Base-by-base conservation (phyloP, 2,113 vertebrate genomes). In the Melozone crissalis region DNA sequence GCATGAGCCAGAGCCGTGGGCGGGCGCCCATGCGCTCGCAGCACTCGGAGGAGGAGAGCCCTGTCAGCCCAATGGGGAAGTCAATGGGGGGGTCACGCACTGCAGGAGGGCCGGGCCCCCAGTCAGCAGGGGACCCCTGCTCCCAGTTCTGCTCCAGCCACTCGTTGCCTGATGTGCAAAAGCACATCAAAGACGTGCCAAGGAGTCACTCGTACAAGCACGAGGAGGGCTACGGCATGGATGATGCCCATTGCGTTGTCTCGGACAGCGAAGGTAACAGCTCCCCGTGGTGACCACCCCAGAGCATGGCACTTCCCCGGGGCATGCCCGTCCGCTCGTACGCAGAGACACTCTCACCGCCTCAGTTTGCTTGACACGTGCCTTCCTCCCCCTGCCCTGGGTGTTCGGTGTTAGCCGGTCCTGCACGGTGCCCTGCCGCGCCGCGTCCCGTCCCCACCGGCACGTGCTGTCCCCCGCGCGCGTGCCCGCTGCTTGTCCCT, bases 181-280 rank as follows among this genome's bases (percentile, higher is more conserved):
- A 99, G 91, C 99, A 99, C 84, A 98, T 98, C 96, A 99, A 99
- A 97, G 99, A 99, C 23, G 98, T 99, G 92, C 99, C 99, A 47
- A 99, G 99, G 97, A 99, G 98, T 98, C 99, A 99, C 96, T 96
- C 98, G 24, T 99, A 99, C 98, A 99, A 99, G 97, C 99, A 99
- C 52, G 99, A 99, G 87, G 99, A 99, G 94, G 98, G 98, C 95
- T 99, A 99, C 98, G 98, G 99, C 91, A 98, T 99, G 97, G 99
- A 99, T 76, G 99, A 99, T 97, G 98, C 99, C 97, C 99, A 99
- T 96, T 99, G 99, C 97, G 99, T 99, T 96, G 99, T 99, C 96
- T 99, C 99, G 44, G 99, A 99, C 98, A 99, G 99, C 23, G 99
- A 99, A 99, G 99, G 99, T 99, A 99, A 99, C 97, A 84, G 97